phyloP scores from a whole-genome alignment of 1,140 invertebrate genomes.

The Zaprionus tsacasi region DNA sequence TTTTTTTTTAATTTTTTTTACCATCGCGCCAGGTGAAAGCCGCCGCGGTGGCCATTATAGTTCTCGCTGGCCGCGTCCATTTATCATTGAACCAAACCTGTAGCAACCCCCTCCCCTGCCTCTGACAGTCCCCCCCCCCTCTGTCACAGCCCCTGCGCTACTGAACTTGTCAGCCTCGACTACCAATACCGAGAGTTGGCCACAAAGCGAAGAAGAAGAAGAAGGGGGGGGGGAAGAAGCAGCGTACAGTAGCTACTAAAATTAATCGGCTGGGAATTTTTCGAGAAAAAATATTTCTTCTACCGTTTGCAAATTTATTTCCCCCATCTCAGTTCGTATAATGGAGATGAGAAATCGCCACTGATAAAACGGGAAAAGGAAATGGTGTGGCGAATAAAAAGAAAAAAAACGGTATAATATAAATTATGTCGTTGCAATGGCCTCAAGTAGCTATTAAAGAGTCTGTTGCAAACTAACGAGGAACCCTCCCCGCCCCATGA shows the following conservation, averaged over 20 bases:
- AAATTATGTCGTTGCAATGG: constrained; percentile 61
- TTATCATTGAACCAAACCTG: constrained; percentile 60
- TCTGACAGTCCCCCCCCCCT: background rate
- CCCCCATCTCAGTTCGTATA: constrained; percentile 65
- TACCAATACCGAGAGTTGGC: constrained; percentile 22
- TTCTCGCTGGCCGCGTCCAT: constrained; percentile 73
- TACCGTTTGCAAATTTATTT: constrained; percentile 79
- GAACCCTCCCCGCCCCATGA: background rate
- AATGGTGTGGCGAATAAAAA: background rate
- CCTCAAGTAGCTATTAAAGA: constrained; percentile 57
- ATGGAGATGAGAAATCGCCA: constrained; percentile 77
- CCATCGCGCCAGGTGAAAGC: constrained; percentile 69
- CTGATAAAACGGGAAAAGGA: constrained; percentile 52
- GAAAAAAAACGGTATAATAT: constrained; percentile 41
- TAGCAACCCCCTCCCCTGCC: constrained; percentile 1
- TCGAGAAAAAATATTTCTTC: constrained; percentile 71
- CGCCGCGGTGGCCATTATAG: constrained; percentile 68
- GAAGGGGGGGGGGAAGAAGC: background rate
- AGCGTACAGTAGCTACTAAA: constrained; percentile 35
- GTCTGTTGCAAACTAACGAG: constrained; percentile 48
- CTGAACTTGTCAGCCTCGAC: constrained; percentile 71
- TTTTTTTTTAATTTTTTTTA: constrained; percentile 52
- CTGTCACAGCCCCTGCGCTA: background rate
- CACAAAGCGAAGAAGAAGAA: constrained; percentile 26
- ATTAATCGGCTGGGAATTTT: constrained; percentile 78